phyloP scores from a whole-genome alignment of 2,797 vertebrate species.

The Danio choprae region DNA sequence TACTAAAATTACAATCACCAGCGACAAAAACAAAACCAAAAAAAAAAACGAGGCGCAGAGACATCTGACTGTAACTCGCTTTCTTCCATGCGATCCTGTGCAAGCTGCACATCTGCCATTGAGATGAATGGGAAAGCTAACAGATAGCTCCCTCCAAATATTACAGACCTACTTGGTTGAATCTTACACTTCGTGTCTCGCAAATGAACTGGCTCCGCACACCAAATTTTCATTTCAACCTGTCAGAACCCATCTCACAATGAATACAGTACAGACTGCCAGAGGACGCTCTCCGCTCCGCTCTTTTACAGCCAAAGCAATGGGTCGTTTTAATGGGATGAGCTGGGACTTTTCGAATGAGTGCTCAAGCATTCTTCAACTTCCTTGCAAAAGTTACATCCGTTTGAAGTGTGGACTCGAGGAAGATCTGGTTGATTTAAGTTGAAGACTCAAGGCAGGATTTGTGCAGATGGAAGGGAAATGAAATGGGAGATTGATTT shows the following conservation, averaged over 20 bases:
- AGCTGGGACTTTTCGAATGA: slow-evolving; percentile 68
- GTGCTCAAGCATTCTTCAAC: slow-evolving; percentile 59
- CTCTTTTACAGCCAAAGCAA: slow-evolving; percentile 67
- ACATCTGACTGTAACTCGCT: background rate
- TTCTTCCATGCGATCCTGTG: background rate
- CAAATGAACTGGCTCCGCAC: slow-evolving; percentile 63
- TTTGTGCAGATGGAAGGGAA: slow-evolving; percentile 53
- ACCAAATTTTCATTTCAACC: slow-evolving; percentile 68
- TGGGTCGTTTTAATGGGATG: slow-evolving; percentile 77
- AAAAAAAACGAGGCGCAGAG: background rate
- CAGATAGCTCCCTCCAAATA: slow-evolving; percentile 23
- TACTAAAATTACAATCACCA: background rate
- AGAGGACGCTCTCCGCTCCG: slow-evolving; percentile 67
- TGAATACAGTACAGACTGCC: slow-evolving; percentile 72
- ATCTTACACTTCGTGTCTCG: slow-evolving; percentile 69
- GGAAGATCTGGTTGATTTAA: slow-evolving; percentile 71
- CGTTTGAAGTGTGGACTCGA: slow-evolving; percentile 68
- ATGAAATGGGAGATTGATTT: slow-evolving; percentile 49
- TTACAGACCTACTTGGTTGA: slow-evolving; percentile 61
- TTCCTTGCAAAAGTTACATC: slow-evolving; percentile 53
- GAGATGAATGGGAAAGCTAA: slow-evolving; percentile 37
- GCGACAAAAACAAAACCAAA: background rate
- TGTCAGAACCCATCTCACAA: slow-evolving; percentile 68
- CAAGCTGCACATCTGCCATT: slow-evolving; percentile 13
- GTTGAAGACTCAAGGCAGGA: slow-evolving; percentile 67